Evolutionary conservation across 2,888 invertebrate species (phyloP).

Genomic region (Poecilobothrus nobilitatus): DNA sequence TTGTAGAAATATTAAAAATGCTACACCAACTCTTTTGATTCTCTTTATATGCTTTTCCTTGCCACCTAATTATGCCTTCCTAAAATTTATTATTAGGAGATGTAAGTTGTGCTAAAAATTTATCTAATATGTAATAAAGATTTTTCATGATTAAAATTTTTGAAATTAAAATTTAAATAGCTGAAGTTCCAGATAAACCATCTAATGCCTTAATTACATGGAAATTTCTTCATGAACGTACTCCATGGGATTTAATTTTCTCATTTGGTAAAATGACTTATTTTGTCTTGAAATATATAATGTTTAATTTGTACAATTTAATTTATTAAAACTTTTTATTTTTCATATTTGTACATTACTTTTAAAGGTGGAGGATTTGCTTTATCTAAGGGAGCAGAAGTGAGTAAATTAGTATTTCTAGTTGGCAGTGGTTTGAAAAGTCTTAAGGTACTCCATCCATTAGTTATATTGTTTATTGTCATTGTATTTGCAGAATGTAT

Average conservation of each 20-base stretch:
- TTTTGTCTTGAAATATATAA: neutral
- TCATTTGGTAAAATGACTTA: conserved; percentile 55
- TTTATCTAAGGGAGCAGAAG: conserved; percentile 75
- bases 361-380: conserved; percentile 76
- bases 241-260: conserved; percentile 85
- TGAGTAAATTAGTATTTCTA: conserved; percentile 66
- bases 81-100: conserved; percentile 53
- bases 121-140: neutral
- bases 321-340: conserved; percentile 11
- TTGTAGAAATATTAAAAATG: conserved; percentile 60
- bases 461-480: conserved; percentile 64
- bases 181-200: neutral
- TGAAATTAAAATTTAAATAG: neutral
- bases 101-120: conserved; percentile 23
- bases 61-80: conserved; percentile 68
- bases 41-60: conserved; percentile 74
- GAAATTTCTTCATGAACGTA: conserved; percentile 73
- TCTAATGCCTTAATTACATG: conserved; percentile 47
- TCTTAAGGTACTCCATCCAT: conserved; percentile 54
- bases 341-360: neutral
- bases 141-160: too few relatives aligned
- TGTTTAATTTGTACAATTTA: neutral
- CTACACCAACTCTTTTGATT: conserved; percentile 74
- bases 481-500: conserved; percentile 66
- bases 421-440: conserved; percentile 63